Evolutionary conservation across 2,888 invertebrate genomes (phyloP), one percentile per base, ranked within the genome.

Genomic region (Himalopsyche japonica): DNA sequence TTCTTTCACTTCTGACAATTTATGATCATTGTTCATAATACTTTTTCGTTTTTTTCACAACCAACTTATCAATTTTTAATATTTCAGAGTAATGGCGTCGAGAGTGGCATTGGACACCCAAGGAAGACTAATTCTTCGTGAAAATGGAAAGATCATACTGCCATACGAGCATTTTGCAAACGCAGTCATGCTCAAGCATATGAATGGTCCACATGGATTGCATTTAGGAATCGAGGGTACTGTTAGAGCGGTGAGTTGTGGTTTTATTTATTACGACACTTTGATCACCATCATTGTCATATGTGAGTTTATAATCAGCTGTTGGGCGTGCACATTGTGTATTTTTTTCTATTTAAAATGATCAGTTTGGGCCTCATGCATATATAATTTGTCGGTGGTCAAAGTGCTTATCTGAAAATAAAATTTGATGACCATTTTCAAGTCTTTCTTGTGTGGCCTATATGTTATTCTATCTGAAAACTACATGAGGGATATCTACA

Each of bases 161-260:
- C 97, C 97, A 3, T 97, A 96, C 90, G 97, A 97, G 90, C 97
- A 97, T 89, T 97, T 97, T 92, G 97, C 97, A 0, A 97, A 97
- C 92, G 97, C 97, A 82, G 97, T 97, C 7, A 97, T 97, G 97
- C 90, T 97, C 87, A 97, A 97, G 89, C 97, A 97, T 89, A 97
- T 97, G 96, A 96, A 96, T 89, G 97, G 97, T 0, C 97, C 97
- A 0, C 97, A 97, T 89, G 97, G 97, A 0, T 91, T 97, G 81
- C 97, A 97, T 92, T 91, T 97, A 84, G 96, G 96, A 64, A 93
- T 97, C 81, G 97, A 97, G 90, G 96, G 96, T 48, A 97, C 97
- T 18, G 95, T 97, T 48, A 92, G 97, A 89, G 96, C 97, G 82
- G 97, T 96, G 89, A 93, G 94, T 93, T 70, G 12, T 70, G 12